Evolutionary conservation across 2,797 vertebrate genomes (phyloP), one percentile per base, ranked within the genome.

Genomic region (Anguilla marmorata): DNA sequence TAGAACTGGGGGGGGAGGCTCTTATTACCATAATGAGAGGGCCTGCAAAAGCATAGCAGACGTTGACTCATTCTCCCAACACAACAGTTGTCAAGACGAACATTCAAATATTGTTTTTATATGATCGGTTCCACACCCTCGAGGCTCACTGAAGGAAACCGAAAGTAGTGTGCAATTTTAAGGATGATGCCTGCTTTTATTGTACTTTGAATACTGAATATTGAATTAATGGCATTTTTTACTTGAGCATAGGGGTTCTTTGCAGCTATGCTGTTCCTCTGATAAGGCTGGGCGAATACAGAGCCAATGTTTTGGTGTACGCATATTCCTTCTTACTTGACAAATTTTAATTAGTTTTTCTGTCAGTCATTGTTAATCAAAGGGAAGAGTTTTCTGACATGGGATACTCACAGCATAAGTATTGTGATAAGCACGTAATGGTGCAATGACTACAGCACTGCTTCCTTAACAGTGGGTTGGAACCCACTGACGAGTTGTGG

Each of bases 11-110:
- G 30, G 69, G 21, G 7, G 14, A 24, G 30, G 54, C 52, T 33
- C 30, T 60, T 33, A 12, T 60, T 19, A 19, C 27, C 30, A 0
- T 33, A 27, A 48, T 9, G 54, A 54, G 84, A 58, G 27, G 50
- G 27, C 69, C 69, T 30, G 74, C 16, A 76, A 76, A 76, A 30
- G 19, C 33, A 41, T 37, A 76, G 33, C 37, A 41, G 37, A 76
- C 41, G 33, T 41, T 37, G 74, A 76, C 33, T 37, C 12, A 19
- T 76, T 76, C 27, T 16, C 74, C 74, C 14, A n/a, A 41, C 12
- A 76, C 74, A 76, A 76, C 30, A 41, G 74, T 76, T 76, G 16
- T 37, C 74, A 76, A 76, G 74, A 41, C 12, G 74, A 41, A 76
- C 74, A 37, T 21, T 33, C 74, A 76, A 41, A 76, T 41, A 33